Conservation (phyloP, 2,797 vertebrate species). For the Clarias laeviceps region DNA sequence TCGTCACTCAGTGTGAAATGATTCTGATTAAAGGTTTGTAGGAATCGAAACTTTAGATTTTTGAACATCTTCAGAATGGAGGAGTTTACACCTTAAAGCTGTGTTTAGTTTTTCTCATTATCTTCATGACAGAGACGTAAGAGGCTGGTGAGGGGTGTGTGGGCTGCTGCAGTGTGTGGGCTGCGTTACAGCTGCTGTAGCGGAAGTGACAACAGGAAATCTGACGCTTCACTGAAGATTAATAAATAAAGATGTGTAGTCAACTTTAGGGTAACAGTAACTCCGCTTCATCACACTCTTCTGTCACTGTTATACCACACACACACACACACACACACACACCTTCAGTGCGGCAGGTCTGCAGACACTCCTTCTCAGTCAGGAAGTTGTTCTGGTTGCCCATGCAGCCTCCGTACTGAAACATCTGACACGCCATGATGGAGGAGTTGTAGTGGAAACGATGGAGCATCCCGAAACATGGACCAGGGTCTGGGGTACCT, state of each 20-base stretch:
- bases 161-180: no score
- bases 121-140: no score
- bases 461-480: constrained; percentile 76
- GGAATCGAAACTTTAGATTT: no score
- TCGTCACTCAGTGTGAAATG: no score
- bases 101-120: no score
- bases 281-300: background rate
- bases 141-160: no score
- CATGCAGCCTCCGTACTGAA: constrained; percentile 86
- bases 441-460: constrained; percentile 86
- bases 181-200: no score
- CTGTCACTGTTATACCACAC: background rate
- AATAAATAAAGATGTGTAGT: background rate
- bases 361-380: constrained; percentile 85
- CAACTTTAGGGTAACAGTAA: background rate
- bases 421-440: constrained; percentile 84
- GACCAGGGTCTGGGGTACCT: constrained; percentile 71
- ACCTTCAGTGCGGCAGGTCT: constrained; percentile 92
- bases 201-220: no score
- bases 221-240: no score
- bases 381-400: constrained; percentile 90
- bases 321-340: constrained; percentile 36
- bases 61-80: no score
- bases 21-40: no score
- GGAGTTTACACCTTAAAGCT: no score